Evolutionary conservation across 1,140 invertebrate genomes (phyloP).

Genomic region (Leptinotarsa texana): DNA sequence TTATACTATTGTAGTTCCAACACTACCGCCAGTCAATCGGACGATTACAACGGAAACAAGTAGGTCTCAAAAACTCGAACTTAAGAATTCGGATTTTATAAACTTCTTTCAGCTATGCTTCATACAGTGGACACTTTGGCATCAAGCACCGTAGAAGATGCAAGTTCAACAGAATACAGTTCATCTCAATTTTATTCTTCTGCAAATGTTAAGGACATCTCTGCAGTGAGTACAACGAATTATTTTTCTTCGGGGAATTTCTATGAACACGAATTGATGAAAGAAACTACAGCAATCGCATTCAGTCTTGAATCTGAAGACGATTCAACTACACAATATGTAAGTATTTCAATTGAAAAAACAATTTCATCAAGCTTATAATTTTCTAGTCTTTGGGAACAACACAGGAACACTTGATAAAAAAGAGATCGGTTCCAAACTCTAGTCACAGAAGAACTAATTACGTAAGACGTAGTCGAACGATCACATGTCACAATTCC

Average conservation of each 20-base stretch:
- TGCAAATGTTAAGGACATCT: too few relatives aligned
- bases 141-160: too few relatives aligned
- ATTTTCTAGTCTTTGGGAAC: too few relatives aligned
- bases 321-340: too few relatives aligned
- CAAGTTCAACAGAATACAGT: too few relatives aligned
- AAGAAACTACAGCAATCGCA: too few relatives aligned
- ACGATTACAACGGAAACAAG: not conserved
- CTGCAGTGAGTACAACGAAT: not conserved
- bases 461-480: conserved; percentile 19
- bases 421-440: conserved; percentile 33
- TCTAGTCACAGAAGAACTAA: conserved; percentile 7
- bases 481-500: conserved; percentile 60
- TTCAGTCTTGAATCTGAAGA: too few relatives aligned
- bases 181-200: too few relatives aligned
- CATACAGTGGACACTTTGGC: too few relatives aligned
- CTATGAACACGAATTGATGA: not conserved
- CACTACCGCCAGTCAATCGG: not conserved
- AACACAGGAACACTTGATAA: conserved; percentile 19
- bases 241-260: not conserved
- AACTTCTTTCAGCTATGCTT: too few relatives aligned
- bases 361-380: too few relatives aligned
- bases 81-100: not conserved
- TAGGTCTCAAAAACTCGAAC: not conserved
- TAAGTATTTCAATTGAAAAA: too few relatives aligned
- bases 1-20: conserved; percentile 20